Evolutionary conservation across 1,140 invertebrate genomes (phyloP), one percentile per base, ranked within the genome.

Genomic region (Drosophila mojavensis): DNA sequence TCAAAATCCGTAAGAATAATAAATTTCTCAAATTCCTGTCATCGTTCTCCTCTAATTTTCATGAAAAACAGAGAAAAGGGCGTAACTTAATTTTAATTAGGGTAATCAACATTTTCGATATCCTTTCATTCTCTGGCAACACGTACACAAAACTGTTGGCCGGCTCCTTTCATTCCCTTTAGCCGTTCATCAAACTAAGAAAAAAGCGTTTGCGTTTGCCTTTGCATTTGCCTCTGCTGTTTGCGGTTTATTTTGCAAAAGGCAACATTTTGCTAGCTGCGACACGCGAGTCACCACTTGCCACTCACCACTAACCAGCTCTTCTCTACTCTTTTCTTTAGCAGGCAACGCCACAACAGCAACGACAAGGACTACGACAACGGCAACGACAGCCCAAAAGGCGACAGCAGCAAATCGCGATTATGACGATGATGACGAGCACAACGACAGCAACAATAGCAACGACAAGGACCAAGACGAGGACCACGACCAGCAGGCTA

Each of bases 401-500:
- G 82, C 72, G 77, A 83, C 75, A 78, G 75, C 78, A 84, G 81
- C 85, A 90, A 84, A 84, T 84, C 81, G 81, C 81, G 81, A 84
- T 85, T 84, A 84, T 84, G 81, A 84, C 81, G 81, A 83, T 73
- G 81, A 83, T 83, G 81, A 83, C 81, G 81, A 84, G 81, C 77
- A 73, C 81, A 84, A 77, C 81, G 75, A 82, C 70, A 72, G 41
- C 63, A 48, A 17, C 48, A 61, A 66, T 24, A 53, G 39, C 53
- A 50, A 63, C 63, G 39, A 63, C 60, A 71, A 64, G 59, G 41
- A 77, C 41, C 59, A 59, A 30, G 26, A 72, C 54, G 17, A 11
- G 33, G 15, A 62, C 47, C 33, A 41, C 58, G 20, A 26, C 55
- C 13, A 53, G 61, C 63, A 24, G n/a, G n/a, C 39, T 9, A 15